Base-by-base conservation (phyloP, 2,113 vertebrate species). In the Aegotheles bennettii region DNA sequence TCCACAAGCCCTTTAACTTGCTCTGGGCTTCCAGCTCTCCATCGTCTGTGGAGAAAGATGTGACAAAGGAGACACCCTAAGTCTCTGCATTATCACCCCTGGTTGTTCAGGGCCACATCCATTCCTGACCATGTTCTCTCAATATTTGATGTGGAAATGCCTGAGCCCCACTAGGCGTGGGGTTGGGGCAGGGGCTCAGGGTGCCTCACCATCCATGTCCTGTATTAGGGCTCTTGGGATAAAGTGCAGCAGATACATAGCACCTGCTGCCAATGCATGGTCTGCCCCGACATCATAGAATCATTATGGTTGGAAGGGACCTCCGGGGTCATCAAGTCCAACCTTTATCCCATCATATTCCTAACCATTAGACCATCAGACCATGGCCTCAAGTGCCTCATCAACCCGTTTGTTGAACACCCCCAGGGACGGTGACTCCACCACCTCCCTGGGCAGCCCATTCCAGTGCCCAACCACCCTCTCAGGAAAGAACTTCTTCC, bases 201-300 rank as follows among this genome's bases (percentile, higher is more conserved):
- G 33, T 29, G 20, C 18, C 25, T n/a, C 42, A 19, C 21, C 31
- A 31, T 26, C 82, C 43, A 2, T 17, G 38, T 7, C 57, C 51
- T 38, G 13, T 50, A 1, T 42, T 43, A 5, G 12, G 42, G 23
- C 40, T 31, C 15, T 64, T 65, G 43, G n/a, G 38, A 24, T 64
- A 10, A 71, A 45, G 16, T 4, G 2, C 0, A 0, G 57, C 38
- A 57, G 50, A 13, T 38, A 3, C 0, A 2, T 29, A 38, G 56
- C 23, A 7, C 59, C 16, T 3, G 19, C 18, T 21, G 61, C 16
- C 31, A 17, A 0, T 5, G 19, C 23, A 2, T 25, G 36, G 35
- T 43, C 70, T 51, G 63, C 33, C 56, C 51, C 19, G 61, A 19
- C 7, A 1, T n/a, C n/a, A n/a, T n/a, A n/a, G n/a, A n/a, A n/a